phyloP scores from a whole-genome alignment of 2,888 invertebrate genomes.

The Stegana nigrithorax region DNA sequence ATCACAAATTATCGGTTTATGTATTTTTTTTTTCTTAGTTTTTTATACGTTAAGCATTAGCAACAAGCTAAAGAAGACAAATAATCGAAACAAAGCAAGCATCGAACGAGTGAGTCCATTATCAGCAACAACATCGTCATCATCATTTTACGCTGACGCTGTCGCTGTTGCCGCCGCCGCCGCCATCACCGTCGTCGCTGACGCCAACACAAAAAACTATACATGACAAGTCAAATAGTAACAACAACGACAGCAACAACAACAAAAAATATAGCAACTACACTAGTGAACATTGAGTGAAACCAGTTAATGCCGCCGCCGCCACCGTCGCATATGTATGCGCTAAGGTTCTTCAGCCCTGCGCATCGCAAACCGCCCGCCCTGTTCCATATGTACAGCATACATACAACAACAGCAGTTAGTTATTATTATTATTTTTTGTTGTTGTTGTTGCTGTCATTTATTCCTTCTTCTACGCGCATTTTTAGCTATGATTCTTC shows the following conservation, averaged over 20 bases:
- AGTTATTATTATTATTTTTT: slow-evolving; percentile 31
- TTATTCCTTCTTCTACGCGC: background rate
- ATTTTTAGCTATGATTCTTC: too few species aligned
- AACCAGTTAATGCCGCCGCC: slow-evolving; percentile 1
- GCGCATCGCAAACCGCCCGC: slow-evolving; percentile 31
- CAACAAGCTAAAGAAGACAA: too few species aligned
- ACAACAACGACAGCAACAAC: slow-evolving; percentile 28
- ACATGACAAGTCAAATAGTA: slow-evolving; percentile 22
- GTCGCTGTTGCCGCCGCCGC: too few species aligned
- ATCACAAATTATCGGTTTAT: too few species aligned
- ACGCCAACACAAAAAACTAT: slow-evolving; percentile 14
- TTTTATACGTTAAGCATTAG: too few species aligned
- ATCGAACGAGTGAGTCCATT: background rate
- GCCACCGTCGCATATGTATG: background rate
- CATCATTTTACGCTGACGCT: too few species aligned
- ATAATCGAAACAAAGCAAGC: too few species aligned
- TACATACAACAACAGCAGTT: too few species aligned
- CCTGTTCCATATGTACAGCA: slow-evolving; percentile 27
- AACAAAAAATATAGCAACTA: slow-evolving; percentile 24
- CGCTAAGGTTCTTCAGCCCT: background rate
- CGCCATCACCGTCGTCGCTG: too few species aligned
- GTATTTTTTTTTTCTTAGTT: too few species aligned
- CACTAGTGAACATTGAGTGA: background rate
- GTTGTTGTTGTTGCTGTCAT: slow-evolving; percentile 7
- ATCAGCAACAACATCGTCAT: slow-evolving; percentile 6